A percentile compares a stretch with the other conserved stretches of the same genome.
Evolutionary conservation across 2,797 vertebrate species (phyloP).

Genomic region (Pseudochaenichthys georgianus): DNA sequence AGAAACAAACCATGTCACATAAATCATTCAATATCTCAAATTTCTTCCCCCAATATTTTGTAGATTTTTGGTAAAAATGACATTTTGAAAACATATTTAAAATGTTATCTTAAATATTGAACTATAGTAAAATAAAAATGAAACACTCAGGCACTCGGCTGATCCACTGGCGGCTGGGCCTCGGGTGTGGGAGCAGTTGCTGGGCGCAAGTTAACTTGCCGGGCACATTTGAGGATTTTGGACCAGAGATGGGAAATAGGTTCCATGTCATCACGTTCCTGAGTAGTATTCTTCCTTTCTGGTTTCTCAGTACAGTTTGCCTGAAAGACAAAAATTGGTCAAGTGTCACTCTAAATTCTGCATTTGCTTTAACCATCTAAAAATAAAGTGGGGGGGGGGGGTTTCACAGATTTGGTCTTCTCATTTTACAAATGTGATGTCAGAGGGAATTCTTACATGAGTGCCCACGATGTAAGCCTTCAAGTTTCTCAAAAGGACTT

Average conservation of each 20-base stretch:
- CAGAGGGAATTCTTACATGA: conserved; percentile 38
- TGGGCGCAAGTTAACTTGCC: accelerated
- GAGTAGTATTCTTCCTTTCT: accelerated
- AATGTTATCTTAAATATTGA: not conserved
- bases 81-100: not conserved
- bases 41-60: not conserved
- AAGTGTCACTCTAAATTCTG: not conserved
- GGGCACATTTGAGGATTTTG: accelerated
- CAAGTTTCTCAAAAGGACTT: conserved; percentile 34
- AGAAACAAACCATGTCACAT: not conserved
- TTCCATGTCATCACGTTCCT: accelerated
- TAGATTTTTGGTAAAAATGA: not conserved
- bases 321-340: conserved; percentile 46
- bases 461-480: accelerated
- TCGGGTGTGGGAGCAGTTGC: accelerated
- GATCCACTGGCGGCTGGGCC: not conserved
- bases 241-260: not conserved
- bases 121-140: not conserved
- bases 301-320: not conserved
- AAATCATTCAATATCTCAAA: not conserved
- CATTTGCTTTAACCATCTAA: not conserved
- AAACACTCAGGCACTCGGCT: not conserved
- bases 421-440: not conserved
- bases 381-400: not conserved
- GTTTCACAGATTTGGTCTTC: not conserved